Evolutionary conservation across 2,113 vertebrate species (phyloP), one percentile per base, ranked within the genome.

Genomic region (Grus americana): DNA sequence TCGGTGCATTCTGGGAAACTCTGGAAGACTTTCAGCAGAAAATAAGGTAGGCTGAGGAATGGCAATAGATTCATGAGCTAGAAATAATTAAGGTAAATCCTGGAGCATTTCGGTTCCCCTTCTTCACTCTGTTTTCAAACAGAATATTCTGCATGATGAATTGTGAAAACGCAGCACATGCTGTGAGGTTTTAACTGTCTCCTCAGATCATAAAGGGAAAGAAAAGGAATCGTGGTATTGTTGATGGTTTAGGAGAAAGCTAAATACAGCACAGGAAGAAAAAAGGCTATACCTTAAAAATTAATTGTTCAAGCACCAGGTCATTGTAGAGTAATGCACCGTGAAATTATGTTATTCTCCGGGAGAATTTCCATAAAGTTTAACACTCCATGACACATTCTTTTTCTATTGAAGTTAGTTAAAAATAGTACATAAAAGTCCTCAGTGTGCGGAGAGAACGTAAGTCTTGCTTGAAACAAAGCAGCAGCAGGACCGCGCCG

Each of bases 291-390:
- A 95, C 96, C 95, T 98, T 98, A 98, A 98, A 98, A 98, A 98
- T 98, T 98, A 98, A 98, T 98, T 98, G 97, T 98, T 98, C 97
- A 97, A 98, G 96, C 97, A 98, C 95, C 96, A 95, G 97, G 96
- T 97, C 97, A 98, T 98, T 98, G 94, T 95, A 92, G 97, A 97
- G 97, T 98, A 98, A 98, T 98, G 98, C 90, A 83, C 95, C 96
- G 3, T 98, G 98, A 98, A 98, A 98, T 98, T 82, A 98, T 97
- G 97, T 97, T 98, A 98, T 98, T 98, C 97, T 98, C 95, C 65
- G 62, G 95, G 97, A 98, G 98, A 95, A 97, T 97, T 98, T 98
- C 96, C 97, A 98, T 98, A 98, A 98, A 98, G 98, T 97, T 98
- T 98, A 98, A 98, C 97, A 95, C 92, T 94, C 97, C 98, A 98